A percentile compares a stretch with the other conserved stretches of the same genome.
Evolutionary conservation across 2,797 vertebrate genomes (phyloP).

Genomic region (Chelonia mydas): DNA sequence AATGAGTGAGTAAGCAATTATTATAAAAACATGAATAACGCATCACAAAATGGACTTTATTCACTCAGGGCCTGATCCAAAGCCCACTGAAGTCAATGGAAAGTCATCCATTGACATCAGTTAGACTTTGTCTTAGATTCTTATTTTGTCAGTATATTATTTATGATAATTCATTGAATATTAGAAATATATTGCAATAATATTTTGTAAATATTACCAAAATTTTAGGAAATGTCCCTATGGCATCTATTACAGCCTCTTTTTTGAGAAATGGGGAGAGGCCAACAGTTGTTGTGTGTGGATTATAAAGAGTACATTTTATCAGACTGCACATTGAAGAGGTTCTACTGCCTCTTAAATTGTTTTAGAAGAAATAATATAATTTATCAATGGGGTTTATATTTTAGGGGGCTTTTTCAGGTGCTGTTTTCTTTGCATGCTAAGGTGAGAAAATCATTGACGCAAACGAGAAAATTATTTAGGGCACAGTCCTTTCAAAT

Average conservation of each 20-base stretch:
- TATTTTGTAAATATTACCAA: background rate
- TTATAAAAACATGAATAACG: background rate
- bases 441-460: constrained; percentile 49
- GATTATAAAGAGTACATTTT: background rate
- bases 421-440: background rate
- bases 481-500: constrained; percentile 25
- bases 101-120: background rate
- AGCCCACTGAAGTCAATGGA: background rate
- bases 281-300: background rate
- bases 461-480: constrained; percentile 16
- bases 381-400: background rate
- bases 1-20: background rate
- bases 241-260: background rate
- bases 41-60: background rate
- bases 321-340: background rate
- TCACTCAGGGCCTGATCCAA: background rate
- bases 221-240: constrained; percentile 34
- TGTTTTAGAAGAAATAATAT: constrained; percentile 7
- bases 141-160: background rate
- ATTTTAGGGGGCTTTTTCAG: background rate
- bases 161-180: constrained; percentile 46
- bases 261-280: background rate
- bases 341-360: background rate
- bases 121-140: constrained; percentile 18
- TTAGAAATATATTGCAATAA: constrained; percentile 21